phyloP scores from a whole-genome alignment of 2,888 invertebrate genomes.

The Cyrtodaria siliqua region DNA sequence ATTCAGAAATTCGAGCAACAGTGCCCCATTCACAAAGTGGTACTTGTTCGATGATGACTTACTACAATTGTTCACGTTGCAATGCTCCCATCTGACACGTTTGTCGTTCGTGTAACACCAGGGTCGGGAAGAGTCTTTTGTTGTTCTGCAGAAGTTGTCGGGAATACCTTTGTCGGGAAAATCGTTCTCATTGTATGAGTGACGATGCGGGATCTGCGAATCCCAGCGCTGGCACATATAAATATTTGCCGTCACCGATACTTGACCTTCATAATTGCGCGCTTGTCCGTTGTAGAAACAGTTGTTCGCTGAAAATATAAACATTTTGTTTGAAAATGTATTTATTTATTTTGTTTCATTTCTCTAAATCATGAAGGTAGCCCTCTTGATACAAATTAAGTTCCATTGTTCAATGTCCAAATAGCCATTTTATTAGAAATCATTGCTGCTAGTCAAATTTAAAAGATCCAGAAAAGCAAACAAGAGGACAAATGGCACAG shows the following conservation, averaged over 20 bases:
- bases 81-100: constrained; percentile 79
- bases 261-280: constrained; percentile 76
- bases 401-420: too few relatives aligned
- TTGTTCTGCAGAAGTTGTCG: constrained; percentile 79
- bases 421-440: too few relatives aligned
- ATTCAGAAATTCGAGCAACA: too few relatives aligned
- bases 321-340: too few relatives aligned
- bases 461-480: too few relatives aligned
- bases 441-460: too few relatives aligned
- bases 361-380: too few relatives aligned
- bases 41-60: too few relatives aligned
- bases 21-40: too few relatives aligned
- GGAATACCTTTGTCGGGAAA: constrained; percentile 77
- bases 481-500: too few relatives aligned
- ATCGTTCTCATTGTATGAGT: constrained; percentile 71
- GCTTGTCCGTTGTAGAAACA: constrained; percentile 81
- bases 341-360: too few relatives aligned
- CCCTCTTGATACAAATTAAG: too few relatives aligned
- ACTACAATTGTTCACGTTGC: constrained; percentile 80
- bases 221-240: constrained; percentile 78
- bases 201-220: constrained; percentile 75
- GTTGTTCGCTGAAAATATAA: constrained; percentile 71
- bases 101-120: constrained; percentile 80
- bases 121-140: constrained; percentile 75
- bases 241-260: constrained; percentile 71